Evolutionary conservation across 2,113 vertebrate genomes (phyloP).

Genomic region (Petrocephalus zakoni): DNA sequence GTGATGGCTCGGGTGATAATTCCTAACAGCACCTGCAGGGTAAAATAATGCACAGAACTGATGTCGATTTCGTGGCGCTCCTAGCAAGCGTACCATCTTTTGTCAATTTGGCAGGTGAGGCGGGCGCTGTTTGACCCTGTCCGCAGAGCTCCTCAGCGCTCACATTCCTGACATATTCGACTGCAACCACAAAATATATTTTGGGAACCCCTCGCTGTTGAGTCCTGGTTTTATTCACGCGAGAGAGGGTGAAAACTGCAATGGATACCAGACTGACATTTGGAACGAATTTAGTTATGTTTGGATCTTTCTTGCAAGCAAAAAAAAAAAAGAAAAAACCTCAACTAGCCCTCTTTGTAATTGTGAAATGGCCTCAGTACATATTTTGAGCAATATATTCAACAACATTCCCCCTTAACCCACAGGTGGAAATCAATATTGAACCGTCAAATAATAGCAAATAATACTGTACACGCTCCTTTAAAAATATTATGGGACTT

Average conservation of each 20-base stretch:
- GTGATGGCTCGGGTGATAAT: background rate
- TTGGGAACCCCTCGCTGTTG: background rate
- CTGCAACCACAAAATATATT: constrained; percentile 1
- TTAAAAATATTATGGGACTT: background rate
- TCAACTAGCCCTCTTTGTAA: background rate
- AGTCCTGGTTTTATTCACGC: background rate
- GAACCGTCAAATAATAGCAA: background rate
- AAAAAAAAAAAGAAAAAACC: background rate
- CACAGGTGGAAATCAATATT: background rate
- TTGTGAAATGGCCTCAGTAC: background rate
- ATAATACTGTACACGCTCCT: background rate
- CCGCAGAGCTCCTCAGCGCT: background rate
- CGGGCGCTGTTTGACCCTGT: background rate
- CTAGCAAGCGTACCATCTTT: background rate
- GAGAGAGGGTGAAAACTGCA: background rate
- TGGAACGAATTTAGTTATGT: constrained; percentile 1
- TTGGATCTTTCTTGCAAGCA: background rate
- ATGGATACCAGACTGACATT: background rate
- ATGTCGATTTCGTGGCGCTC: background rate
- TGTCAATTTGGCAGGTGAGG: background rate
- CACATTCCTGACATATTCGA: constrained; percentile 4
- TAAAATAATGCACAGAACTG: background rate
- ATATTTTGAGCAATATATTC: background rate
- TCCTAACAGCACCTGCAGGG: background rate
- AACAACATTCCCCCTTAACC: background rate